Percentiles rank a stretch among this genome's conserved stretches.
Conservation (phyloP, 37 sponge, comb jelly and placozoan species). For the Corticium candelabrum region DNA sequence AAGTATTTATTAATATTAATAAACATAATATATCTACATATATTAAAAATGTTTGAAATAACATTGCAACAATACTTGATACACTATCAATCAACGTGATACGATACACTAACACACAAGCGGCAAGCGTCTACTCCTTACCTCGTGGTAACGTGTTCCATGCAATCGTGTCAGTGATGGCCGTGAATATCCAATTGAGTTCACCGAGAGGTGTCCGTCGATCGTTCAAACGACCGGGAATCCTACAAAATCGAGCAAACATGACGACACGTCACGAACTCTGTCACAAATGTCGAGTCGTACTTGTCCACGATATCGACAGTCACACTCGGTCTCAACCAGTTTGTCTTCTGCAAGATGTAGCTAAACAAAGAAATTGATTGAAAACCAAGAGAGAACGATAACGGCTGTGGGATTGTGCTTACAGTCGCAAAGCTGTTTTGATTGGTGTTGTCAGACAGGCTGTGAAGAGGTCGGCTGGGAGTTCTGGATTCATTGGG, state of each 20-base stretch:
- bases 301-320: constrained; percentile 65
- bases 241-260: constrained; percentile 20
- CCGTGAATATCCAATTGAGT: constrained; percentile 98
- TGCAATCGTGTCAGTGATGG: constrained; percentile 98
- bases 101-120: not conserved
- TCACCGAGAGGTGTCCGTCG: constrained; percentile 86
- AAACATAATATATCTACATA: too few relatives aligned
- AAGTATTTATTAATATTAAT: too few relatives aligned
- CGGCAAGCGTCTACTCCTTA: constrained; percentile 9
- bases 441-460: constrained; percentile 92
- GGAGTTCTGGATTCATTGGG: constrained; percentile 88
- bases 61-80: too few relatives aligned
- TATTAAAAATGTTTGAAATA: too few relatives aligned
- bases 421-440: constrained; percentile 21
- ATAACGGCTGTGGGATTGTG: too few relatives aligned
- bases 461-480: constrained; percentile 93
- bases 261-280: not conserved
- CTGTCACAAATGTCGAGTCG: constrained; percentile 16
- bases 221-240: constrained; percentile 82
- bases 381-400: too few relatives aligned
- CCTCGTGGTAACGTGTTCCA: constrained; percentile 86
- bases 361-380: not conserved
- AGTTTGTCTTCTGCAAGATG: constrained; percentile 14
- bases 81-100: too few relatives aligned
- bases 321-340: constrained; percentile 42